Conservation (phyloP, 2,797 vertebrate genomes). For the Miichthys miiuy region DNA sequence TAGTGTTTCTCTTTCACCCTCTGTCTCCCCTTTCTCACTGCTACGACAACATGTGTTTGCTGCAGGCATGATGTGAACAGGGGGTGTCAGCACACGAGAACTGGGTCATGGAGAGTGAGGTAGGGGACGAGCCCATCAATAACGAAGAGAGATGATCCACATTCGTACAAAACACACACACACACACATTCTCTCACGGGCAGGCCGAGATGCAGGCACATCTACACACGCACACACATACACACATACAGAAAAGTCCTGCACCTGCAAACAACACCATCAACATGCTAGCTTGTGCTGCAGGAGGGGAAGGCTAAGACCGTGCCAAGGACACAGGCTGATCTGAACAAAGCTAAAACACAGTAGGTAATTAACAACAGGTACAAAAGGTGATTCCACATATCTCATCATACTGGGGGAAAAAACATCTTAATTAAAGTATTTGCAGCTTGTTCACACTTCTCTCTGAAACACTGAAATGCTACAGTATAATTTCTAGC, state of each 20-base stretch:
- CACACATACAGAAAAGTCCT: background rate
- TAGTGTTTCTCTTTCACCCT: constrained; percentile 40
- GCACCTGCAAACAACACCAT: constrained; percentile 55
- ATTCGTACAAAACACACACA: constrained; percentile 39
- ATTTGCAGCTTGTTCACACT: constrained; percentile 20
- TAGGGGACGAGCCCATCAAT: constrained; percentile 75
- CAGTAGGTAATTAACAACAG: constrained; percentile 61
- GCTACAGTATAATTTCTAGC: background rate
- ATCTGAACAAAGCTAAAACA: constrained; percentile 34
- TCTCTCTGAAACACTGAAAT: background rate
- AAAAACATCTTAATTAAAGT: constrained; percentile 54
- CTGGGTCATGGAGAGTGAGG: constrained; percentile 76
- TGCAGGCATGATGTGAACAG: constrained; percentile 70
- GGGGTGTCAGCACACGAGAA: constrained; percentile 73
- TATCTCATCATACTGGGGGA: constrained; percentile 25
- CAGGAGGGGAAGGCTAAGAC: constrained; percentile 26
- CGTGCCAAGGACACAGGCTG: constrained; percentile 58
- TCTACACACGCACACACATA: constrained; percentile 12
- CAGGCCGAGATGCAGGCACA: constrained; percentile 18
- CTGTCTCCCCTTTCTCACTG: constrained; percentile 39
- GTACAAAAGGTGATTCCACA: constrained; percentile 53
- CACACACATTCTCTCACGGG: constrained; percentile 15
- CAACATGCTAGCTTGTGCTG: constrained; percentile 31
- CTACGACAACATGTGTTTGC: constrained; percentile 65
- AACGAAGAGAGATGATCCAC: constrained; percentile 68